Conservation (phyloP, 2,797 vertebrate genomes). For the Muscicapa comitata region DNA sequence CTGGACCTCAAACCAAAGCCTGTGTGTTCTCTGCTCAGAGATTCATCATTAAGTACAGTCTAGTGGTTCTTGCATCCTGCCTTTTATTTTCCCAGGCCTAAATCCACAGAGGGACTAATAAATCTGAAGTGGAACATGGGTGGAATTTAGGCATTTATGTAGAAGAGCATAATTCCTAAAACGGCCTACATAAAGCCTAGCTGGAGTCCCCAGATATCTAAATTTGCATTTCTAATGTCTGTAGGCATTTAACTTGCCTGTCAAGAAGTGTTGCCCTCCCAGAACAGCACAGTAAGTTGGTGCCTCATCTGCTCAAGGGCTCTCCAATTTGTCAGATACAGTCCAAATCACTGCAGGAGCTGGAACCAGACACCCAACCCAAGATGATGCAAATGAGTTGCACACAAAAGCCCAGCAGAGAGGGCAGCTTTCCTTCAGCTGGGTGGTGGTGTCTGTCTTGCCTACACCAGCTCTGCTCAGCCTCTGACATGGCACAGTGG, state of each 20-base stretch:
- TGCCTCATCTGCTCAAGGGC: not conserved
- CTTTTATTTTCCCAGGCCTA: constrained; percentile 43
- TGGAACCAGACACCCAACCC: not conserved
- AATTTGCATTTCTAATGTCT: constrained; percentile 29
- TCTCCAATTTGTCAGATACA: not conserved
- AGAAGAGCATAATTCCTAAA: constrained; percentile 41
- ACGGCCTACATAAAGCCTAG: not conserved
- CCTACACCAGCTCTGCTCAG: not conserved
- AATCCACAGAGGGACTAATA: constrained; percentile 41
- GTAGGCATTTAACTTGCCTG: not conserved
- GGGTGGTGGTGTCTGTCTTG: not conserved
- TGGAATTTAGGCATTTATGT: constrained; percentile 33
- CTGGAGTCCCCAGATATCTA: not conserved
- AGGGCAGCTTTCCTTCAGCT: not conserved
- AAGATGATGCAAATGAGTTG: not conserved
- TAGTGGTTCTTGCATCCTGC: constrained; percentile 13
- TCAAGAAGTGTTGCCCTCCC: not conserved
- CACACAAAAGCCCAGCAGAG: not conserved
- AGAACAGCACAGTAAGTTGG: not conserved
- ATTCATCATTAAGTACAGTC: constrained; percentile 34
- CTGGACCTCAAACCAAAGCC: constrained; percentile 36
- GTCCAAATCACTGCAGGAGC: not conserved
- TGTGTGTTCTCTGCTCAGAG: constrained; percentile 1
- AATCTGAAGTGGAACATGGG: constrained; percentile 11
- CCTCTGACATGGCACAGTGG: not conserved